Evolutionary conservation across 2,888 invertebrate species (phyloP), one percentile per base, ranked within the genome.

Genomic region (Girardia tigrina): DNA sequence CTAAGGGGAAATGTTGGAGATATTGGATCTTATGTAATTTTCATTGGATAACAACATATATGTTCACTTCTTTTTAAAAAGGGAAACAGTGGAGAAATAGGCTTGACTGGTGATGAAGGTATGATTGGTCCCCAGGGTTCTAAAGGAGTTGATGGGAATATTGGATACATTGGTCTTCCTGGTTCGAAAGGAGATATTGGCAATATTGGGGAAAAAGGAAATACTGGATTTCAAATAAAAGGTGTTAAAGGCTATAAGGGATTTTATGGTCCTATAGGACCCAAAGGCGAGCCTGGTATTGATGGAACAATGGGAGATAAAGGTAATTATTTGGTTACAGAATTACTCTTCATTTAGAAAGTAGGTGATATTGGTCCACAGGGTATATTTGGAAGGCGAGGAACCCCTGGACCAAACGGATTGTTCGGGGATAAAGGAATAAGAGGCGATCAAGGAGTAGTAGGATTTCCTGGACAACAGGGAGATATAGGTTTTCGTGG

Each of bases 221-320:
- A 56, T 20, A 56, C 23, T 6, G 56, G 56, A 6, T 56, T 8
- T 56, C 6, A 23, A 8, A 56, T 56, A 6, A 56, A 56, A 56
- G 56, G 56, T 56, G n/a, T 56, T 2, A 56, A 56, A 56, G 56
- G 56, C 6, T 56, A 12, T n/a, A 56, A 56, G 23, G 56, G 56
- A 2, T 56, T 56, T 8, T 20, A 16, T 20, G 56, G 56, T 20
- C 2, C 23, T 4, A 12, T 56, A 4, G 56, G 56, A 2, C 4
- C n/a, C 23, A 56, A 56, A 56, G 56, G 56, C n/a, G 56, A 56
- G 23, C 56, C 23, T n/a, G 56, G 56, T 16, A 6, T 56, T 12
- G 56, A 56, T 56, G 56, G 56, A 56, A 20, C 56, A 56, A 56
- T 56, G 56, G 56, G 56, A 56, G 56, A 56, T 6, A 56, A 56